Evolutionary conservation across 2,797 vertebrate genomes (phyloP), one percentile per base, ranked within the genome.

Genomic region (Tapera naevia): DNA sequence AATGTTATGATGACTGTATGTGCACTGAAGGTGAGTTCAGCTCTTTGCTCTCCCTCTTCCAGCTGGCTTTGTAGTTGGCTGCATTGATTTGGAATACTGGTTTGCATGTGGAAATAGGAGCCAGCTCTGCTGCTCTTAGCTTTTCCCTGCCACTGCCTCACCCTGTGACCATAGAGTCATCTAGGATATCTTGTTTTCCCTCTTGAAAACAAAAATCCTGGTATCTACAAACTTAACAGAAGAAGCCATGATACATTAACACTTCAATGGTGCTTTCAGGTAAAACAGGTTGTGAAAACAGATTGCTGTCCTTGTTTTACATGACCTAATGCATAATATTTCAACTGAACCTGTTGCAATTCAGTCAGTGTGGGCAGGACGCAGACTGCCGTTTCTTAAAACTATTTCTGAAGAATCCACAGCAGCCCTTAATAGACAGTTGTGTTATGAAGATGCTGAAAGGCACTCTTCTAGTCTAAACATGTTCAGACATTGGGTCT

Each of bases 1-100:
- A 99, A 88, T 99, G 99, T 94, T 99, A 99, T 1, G 99, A 99
- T 7, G 98, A 99, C 98, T 99, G 99, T 93, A 99, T 99, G 99
- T 99, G 99, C 71, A 97, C 98, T 73, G 99, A 99, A 97, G 99
- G 99, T 99, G 90, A 98, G 98, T 95, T 54, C 10, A 74, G 74
- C 51, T 87, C 60, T 74, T 66, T 60, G 51, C 48, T 83, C n/a
- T 43, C 32, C 2, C 0, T 8, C 7, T 50, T 57, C 72, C 66
- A 70, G n/a, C 17, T 70, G 51, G 32, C 61, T 67, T 71, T 2
- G 0, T 16, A 33, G 32, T 8, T 51, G 56, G 13, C 25, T 74
- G 28, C 0, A 0, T 21, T 79, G 66, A 41, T 46, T 60, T 2
- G 3, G 15, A 64, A 37, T 23, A 64, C 35, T 23, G 27, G 28